These are phyloP conservation scores for Haliaeetus leucogaster DNA, from an alignment of 2,113 vertebrate species.

Conservation along the genomic window DNA sequence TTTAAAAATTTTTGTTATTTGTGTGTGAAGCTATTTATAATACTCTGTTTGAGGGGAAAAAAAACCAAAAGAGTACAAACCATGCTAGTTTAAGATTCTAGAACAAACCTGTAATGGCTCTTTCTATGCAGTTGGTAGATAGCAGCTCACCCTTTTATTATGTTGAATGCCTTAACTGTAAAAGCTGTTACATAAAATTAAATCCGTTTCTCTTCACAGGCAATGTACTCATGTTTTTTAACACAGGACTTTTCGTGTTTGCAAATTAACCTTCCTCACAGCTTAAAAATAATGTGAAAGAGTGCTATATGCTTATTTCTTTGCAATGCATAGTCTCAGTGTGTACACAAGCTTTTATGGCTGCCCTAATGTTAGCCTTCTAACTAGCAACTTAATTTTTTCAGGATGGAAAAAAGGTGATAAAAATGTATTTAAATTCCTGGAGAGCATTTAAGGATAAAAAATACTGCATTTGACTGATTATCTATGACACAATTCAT, in stretches of 20 bases:
- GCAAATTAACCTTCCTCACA: background rate
- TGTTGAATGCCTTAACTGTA: background rate
- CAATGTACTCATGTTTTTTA: background rate
- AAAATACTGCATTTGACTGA: background rate
- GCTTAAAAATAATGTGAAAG: background rate
- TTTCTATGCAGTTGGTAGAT: background rate
- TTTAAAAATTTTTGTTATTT: background rate
- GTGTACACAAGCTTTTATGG: background rate
- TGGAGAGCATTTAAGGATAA: background rate
- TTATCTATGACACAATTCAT: background rate
- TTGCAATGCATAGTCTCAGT: background rate
- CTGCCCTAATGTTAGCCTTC: background rate
- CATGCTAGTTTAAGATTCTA: background rate
- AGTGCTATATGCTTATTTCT: background rate
- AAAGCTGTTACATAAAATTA: background rate
- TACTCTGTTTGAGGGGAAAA: background rate
- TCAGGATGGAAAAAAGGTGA: background rate
- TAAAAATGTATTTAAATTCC: background rate
- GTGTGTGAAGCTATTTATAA: background rate
- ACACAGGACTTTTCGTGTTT: background rate
- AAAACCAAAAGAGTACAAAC: background rate
- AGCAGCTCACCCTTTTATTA: background rate
- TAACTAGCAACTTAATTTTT: background rate
- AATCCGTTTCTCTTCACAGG: background rate
- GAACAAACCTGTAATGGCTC: background rate